Evolutionary conservation across 92 coral and sea anemone species (phyloP).

Genomic region (Parazoanthus atlanticus): DNA sequence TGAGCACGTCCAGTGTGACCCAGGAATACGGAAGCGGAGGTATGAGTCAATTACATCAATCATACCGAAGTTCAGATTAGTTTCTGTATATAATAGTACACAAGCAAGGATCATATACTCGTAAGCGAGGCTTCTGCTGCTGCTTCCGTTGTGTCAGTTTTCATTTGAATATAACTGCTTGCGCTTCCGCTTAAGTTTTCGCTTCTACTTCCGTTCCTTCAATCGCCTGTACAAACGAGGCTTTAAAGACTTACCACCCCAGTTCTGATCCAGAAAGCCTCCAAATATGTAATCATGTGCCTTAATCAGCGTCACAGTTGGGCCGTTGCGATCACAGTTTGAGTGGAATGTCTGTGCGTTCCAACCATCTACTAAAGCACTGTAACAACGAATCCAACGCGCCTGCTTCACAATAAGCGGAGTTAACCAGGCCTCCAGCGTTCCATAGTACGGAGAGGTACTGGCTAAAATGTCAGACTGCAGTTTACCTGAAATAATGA

Average conservation of each 20-base stretch:
- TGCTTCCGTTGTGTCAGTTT: too few relatives aligned
- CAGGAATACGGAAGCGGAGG: too few relatives aligned
- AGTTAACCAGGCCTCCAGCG: neutral
- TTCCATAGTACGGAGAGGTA: neutral
- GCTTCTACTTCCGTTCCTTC: neutral
- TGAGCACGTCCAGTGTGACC: too few relatives aligned
- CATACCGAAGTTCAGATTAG: too few relatives aligned
- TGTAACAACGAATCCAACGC: slow-evolving; percentile 21
- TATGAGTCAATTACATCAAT: too few relatives aligned
- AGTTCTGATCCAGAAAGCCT: slow-evolving; percentile 26
- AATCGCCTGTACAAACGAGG: too few relatives aligned
- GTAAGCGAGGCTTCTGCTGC: too few relatives aligned
- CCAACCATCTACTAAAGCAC: slow-evolving; percentile 23
- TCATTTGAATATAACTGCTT: too few relatives aligned
- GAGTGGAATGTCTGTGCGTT: slow-evolving; percentile 9
- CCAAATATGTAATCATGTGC: neutral
- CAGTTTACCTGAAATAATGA: neutral
- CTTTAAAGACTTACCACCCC: slow-evolving; percentile 7
- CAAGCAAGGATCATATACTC: too few relatives aligned
- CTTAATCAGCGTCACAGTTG: slow-evolving; percentile 21
- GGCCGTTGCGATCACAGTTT: slow-evolving; percentile 8
- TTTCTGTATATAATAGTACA: too few relatives aligned
- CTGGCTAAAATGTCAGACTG: slow-evolving; percentile 10
- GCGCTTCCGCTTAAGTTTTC: too few relatives aligned
- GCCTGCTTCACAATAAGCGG: slow-evolving; percentile 9